A percentile compares a stretch with the other conserved stretches of the same genome.
Evolutionary conservation across 2,888 invertebrate genomes (phyloP).

Genomic region (Liposcelis brunnea): DNA sequence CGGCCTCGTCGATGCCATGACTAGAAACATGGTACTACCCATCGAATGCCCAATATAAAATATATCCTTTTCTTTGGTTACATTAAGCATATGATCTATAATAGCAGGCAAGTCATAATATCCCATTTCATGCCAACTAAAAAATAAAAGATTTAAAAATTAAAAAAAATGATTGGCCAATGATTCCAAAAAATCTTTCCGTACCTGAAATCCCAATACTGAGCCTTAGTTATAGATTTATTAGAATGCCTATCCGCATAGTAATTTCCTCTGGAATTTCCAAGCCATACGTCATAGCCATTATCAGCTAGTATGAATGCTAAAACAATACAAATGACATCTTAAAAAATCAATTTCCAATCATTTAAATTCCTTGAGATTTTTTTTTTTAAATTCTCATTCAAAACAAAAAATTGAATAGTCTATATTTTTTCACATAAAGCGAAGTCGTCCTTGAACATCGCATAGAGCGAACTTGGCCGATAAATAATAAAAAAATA

Average conservation of each 20-base stretch:
- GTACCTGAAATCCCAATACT: conserved; percentile 18
- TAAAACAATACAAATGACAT: conserved; percentile 9
- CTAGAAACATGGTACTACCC: conserved; percentile 64
- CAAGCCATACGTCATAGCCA: conserved; percentile 18
- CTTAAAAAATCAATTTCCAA: too few species aligned
- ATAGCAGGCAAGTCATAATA: conserved; percentile 71
- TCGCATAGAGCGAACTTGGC: not conserved
- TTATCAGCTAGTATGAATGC: conserved; percentile 15
- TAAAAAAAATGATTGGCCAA: too few species aligned
- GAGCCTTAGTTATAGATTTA: conserved; percentile 11
- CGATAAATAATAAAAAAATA: not conserved
- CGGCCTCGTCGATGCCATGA: conserved; percentile 46
- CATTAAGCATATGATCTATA: conserved; percentile 47
- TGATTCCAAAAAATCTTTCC: conserved; percentile 1
- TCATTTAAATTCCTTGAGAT: too few species aligned
- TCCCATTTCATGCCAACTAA: conserved; percentile 80
- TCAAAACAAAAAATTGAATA: not conserved
- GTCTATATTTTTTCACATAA: not conserved
- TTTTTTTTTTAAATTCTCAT: not conserved
- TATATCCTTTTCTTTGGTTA: conserved; percentile 33
- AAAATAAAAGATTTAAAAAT: conserved; percentile 16
- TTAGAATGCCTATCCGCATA: conserved; percentile 16
- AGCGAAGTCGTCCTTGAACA: not conserved
- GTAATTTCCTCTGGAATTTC: conserved; percentile 16
- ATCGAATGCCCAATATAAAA: conserved; percentile 83